These are phyloP conservation scores for human (Homo sapiens) DNA, from an alignment of 2,113 vertebrate genomes.

Conservation along the genomic window GRCh38 chr20:56866001-56866500, in stretches of 20 bases:
- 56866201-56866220: background rate
- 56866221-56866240: background rate
- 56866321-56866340: background rate
- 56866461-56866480: background rate
- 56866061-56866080: accelerated
- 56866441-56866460: background rate
- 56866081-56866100: accelerated
- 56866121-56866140: accelerated
- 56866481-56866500: background rate
- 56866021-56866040: background rate
- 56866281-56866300: background rate
- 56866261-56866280: background rate
- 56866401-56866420: background rate
- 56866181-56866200: background rate
- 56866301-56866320: background rate
- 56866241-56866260: background rate
- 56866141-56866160: background rate
- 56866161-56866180: background rate
- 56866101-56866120: accelerated
- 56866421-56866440: background rate
- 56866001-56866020: accelerated
- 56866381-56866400: background rate
- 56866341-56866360: background rate
- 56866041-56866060: no score
- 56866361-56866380: background rate